Evolutionary conservation across 2,888 invertebrate species (phyloP).

Genomic region (Eupithecia insigniata): DNA sequence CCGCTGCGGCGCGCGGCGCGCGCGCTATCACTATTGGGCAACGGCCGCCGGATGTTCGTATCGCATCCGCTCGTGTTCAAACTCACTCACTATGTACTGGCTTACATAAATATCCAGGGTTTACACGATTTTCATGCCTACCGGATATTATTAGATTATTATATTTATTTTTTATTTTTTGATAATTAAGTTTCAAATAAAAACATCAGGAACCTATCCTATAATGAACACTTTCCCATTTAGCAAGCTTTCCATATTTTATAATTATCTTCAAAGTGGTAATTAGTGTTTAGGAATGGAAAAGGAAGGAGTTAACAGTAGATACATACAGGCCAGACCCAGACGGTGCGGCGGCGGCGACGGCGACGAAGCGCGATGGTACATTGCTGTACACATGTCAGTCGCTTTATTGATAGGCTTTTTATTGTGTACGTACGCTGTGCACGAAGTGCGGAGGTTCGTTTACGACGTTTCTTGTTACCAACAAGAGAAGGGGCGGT

Average conservation of each 20-base stretch:
- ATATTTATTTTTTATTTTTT: no score
- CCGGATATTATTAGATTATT: neutral
- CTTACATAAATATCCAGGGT: neutral
- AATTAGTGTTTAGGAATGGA: no score
- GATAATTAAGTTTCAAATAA: no score
- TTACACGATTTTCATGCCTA: neutral
- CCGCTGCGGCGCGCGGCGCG: conserved; percentile 1
- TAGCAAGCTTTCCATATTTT: no score
- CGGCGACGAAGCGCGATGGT: neutral
- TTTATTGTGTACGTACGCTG: conserved; percentile 3
- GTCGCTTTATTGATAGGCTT: conserved; percentile 26
- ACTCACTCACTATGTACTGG: no score
- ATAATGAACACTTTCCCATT: no score
- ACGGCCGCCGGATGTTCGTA: conserved; percentile 36
- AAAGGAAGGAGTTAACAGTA: no score
- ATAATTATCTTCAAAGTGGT: no score
- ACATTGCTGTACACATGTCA: conserved; percentile 3
- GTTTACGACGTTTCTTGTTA: conserved; percentile 24
- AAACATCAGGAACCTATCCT: no score
- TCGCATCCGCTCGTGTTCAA: conserved; percentile 29
- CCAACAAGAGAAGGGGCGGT: conserved; percentile 9
- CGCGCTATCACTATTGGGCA: conserved; percentile 30
- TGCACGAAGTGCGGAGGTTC: no score
- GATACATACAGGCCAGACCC: no score
- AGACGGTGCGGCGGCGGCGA: neutral